These are phyloP conservation scores for Erpornis zantholeuca DNA, from an alignment of 2,113 vertebrate genomes.

Conservation along the genomic window DNA sequence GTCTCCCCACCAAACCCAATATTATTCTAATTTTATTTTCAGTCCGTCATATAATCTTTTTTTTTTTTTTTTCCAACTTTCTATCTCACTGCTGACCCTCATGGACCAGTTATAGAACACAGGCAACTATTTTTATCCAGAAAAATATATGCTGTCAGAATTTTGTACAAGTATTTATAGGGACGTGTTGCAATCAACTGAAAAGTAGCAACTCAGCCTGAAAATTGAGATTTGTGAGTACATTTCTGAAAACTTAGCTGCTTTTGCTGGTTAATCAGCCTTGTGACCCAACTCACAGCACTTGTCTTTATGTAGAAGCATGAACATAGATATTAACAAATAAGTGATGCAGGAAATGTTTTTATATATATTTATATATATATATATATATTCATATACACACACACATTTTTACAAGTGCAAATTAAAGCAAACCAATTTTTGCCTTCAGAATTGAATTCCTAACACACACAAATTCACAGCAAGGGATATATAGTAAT, in stretches of 20 bases:
- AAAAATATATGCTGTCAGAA: background rate
- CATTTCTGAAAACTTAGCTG: background rate
- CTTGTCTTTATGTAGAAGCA: background rate
- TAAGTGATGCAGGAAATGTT: background rate
- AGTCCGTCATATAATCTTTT: background rate
- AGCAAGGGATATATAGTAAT: background rate
- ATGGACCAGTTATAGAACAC: background rate
- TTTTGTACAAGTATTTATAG: background rate
- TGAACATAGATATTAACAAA: background rate
- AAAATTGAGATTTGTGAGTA: background rate
- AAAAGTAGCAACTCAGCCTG: background rate
- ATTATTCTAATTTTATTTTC: background rate
- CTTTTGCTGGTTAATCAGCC: background rate
- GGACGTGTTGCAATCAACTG: background rate
- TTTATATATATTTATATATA: fast-evolving
- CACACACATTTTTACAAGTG: background rate
- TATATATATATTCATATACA: background rate
- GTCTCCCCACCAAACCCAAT: background rate
- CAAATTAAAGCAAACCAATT: background rate
- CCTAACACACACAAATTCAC: background rate
- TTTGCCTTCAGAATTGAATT: background rate
- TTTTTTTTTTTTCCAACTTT: background rate
- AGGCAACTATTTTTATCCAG: background rate
- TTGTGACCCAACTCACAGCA: background rate
- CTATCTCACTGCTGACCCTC: background rate